Evolutionary conservation across 2,113 vertebrate species (phyloP).

Genomic region (Nematolebias whitei): DNA sequence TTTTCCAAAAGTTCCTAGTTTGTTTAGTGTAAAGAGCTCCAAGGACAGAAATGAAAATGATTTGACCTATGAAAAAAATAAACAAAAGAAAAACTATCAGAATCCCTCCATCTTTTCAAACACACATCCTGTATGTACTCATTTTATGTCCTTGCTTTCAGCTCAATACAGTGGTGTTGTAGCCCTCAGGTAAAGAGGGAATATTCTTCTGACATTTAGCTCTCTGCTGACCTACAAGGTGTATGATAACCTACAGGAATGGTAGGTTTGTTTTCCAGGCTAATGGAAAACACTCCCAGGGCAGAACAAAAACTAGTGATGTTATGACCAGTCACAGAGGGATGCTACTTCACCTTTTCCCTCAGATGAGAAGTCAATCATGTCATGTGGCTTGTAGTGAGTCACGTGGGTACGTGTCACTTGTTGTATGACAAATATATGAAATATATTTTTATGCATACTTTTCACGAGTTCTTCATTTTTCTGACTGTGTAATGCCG

Average conservation of each 20-base stretch:
- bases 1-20: not conserved
- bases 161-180: slow-evolving; percentile 38
- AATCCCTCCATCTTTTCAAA: not conserved
- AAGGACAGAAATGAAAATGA: not conserved
- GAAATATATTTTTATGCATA: too few relatives aligned
- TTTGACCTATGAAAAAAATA: slow-evolving; percentile 21
- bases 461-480: too few relatives aligned
- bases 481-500: too few relatives aligned
- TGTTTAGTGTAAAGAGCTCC: not conserved
- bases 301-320: slow-evolving; percentile 22
- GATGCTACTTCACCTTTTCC: slow-evolving; percentile 31
- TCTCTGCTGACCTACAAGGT: slow-evolving; percentile 56
- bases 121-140: slow-evolving; percentile 8
- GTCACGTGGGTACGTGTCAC: too few relatives aligned
- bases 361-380: slow-evolving; percentile 23
- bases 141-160: slow-evolving; percentile 33
- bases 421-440: too few relatives aligned
- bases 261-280: slow-evolving; percentile 54
- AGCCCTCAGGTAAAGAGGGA: slow-evolving; percentile 31
- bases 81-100: too few relatives aligned
- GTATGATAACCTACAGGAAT: slow-evolving; percentile 60
- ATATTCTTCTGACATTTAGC: slow-evolving; percentile 45
- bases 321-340: slow-evolving; percentile 41
- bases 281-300: slow-evolving; percentile 49
- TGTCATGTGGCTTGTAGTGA: too few relatives aligned